phyloP scores from a whole-genome alignment of 1,140 invertebrate genomes.

The Hydropsyche tenuis region DNA sequence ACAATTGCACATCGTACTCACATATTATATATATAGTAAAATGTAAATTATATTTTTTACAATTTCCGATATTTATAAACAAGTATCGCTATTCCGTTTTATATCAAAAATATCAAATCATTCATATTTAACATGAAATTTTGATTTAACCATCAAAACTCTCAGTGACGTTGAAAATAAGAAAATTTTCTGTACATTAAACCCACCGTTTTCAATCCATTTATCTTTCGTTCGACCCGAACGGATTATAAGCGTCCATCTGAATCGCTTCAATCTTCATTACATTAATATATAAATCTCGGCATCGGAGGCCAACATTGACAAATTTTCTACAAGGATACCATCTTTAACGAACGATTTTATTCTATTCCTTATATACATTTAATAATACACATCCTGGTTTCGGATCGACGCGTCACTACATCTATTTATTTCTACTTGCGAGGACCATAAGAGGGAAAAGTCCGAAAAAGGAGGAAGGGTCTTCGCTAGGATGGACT shows the following conservation, averaged over 20 bases:
- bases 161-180: too few species aligned
- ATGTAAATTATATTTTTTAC: too few species aligned
- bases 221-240: constrained; percentile 26
- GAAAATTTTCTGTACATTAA: too few species aligned
- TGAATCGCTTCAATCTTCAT: constrained; percentile 24
- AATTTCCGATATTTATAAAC: too few species aligned
- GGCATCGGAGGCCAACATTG: not conserved
- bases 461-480: not conserved
- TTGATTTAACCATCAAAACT: too few species aligned
- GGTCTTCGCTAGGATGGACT: not conserved
- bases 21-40: too few species aligned
- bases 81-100: too few species aligned
- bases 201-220: not conserved
- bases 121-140: too few species aligned
- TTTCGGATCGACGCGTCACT: not conserved
- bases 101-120: too few species aligned
- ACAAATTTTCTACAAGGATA: not conserved
- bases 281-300: constrained; percentile 11
- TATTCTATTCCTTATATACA: not conserved
- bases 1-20: too few species aligned
- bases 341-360: too few species aligned
- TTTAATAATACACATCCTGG: not conserved
- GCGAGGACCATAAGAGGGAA: not conserved
- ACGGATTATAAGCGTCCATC: constrained; percentile 24
- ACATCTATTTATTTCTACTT: not conserved